Conservation (phyloP, 2,888 invertebrate species). For the Agrilus cyanescens region DNA sequence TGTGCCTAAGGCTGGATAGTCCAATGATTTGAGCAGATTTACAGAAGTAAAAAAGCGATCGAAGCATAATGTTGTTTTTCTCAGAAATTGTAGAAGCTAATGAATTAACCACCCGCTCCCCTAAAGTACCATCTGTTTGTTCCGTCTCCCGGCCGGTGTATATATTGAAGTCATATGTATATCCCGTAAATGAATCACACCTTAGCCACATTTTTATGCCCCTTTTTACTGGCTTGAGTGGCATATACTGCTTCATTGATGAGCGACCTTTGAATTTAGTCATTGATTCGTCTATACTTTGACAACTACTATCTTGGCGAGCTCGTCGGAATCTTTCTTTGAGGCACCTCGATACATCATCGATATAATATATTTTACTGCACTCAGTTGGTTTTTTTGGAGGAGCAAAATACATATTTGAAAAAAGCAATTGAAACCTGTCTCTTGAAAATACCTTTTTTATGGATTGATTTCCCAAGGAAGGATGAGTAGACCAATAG, state of each 20-base stretch:
- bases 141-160: conserved; percentile 10
- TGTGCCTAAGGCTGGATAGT: conserved; percentile 16
- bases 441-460: not conserved
- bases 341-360: conserved; percentile 5
- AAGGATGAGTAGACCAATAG: not conserved
- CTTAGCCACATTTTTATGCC: conserved; percentile 11
- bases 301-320: not conserved
- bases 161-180: conserved; percentile 13
- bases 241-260: conserved; percentile 1
- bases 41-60: conserved; percentile 14
- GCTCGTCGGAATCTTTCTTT: conserved; percentile 5
- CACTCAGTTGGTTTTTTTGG: conserved; percentile 5
- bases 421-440: not conserved
- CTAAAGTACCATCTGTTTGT: conserved; percentile 10
- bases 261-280: conserved; percentile 3
- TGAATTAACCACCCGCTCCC: conserved; percentile 15
- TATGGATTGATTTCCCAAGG: not conserved
- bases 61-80: conserved; percentile 10
- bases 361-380: conserved; percentile 8
- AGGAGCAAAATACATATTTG: conserved; percentile 5
- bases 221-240: conserved; percentile 5
- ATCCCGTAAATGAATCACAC: conserved; percentile 11
- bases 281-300: conserved; percentile 3
- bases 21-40: conserved; percentile 11
- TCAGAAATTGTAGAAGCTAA: conserved; percentile 13